Evolutionary conservation across 2,113 vertebrate species (phyloP).

Genomic region (Heliornis fulica): DNA sequence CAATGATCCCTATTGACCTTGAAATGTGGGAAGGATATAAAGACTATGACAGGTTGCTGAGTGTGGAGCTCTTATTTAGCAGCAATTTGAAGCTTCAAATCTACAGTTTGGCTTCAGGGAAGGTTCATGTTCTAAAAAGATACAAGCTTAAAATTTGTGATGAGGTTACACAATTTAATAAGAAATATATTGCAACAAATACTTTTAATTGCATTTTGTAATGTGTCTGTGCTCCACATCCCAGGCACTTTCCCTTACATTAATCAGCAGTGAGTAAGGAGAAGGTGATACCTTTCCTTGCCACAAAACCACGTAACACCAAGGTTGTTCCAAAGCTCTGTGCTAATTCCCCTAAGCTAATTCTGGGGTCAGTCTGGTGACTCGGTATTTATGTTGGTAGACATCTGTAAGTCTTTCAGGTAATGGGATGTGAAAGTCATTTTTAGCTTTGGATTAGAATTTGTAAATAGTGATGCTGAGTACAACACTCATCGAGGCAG

Average conservation of each 20-base stretch:
- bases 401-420: not conserved
- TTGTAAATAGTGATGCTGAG: not conserved
- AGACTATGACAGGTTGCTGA: not conserved
- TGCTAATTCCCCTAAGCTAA: not conserved
- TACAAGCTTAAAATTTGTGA: not conserved
- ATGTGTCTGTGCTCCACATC: not conserved
- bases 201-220: not conserved
- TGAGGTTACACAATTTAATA: not conserved
- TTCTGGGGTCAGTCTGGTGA: not conserved
- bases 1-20: not conserved
- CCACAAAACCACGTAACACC: not conserved
- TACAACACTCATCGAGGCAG: not conserved
- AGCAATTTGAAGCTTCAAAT: not conserved
- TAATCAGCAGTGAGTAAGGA: not conserved
- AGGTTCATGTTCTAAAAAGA: not conserved
- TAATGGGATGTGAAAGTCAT: not conserved
- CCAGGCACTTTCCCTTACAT: not conserved
- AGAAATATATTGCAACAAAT: not conserved
- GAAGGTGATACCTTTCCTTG: not conserved
- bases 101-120: not conserved
- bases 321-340: not conserved
- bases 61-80: not conserved
- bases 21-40: not conserved
- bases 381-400: not conserved
- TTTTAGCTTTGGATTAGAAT: not conserved